A percentile compares a stretch with the other conserved stretches of the same genome.
Evolutionary conservation across 2,888 invertebrate genomes (phyloP).

Genomic region (Synanthedon andrenaeformis): DNA sequence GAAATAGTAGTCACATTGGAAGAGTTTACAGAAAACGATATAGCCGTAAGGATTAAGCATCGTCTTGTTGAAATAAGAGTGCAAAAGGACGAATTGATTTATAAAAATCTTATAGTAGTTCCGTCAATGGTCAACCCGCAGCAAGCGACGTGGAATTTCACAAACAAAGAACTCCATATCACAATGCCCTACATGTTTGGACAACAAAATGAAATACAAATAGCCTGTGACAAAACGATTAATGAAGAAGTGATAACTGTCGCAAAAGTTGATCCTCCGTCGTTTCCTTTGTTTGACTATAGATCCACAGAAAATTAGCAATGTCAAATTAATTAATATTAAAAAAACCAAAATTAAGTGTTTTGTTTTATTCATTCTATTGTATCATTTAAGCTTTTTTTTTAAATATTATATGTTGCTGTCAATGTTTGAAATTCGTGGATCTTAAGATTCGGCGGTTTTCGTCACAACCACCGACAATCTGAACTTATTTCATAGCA

Average conservation of each 20-base stretch:
- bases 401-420: no score
- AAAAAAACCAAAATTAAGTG: no score
- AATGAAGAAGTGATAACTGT: background rate
- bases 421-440: no score
- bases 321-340: no score
- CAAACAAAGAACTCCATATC: background rate
- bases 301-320: background rate
- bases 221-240: background rate
- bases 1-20: conserved; percentile 1
- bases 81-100: background rate
- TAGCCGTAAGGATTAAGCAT: conserved; percentile 6
- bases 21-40: conserved; percentile 4
- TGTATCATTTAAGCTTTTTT: no score
- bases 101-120: conserved; percentile 4
- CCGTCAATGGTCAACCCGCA: conserved; percentile 4
- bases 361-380: no score
- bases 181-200: conserved; percentile 4
- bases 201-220: background rate
- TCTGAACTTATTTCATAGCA: no score
- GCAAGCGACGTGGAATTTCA: conserved; percentile 4
- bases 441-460: no score
- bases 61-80: conserved; percentile 7
- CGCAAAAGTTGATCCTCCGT: background rate
- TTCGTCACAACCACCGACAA: no score
- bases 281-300: background rate